phyloP scores from a whole-genome alignment of 92 coral and sea anemone genomes.

The Epizoanthus ramosus region DNA sequence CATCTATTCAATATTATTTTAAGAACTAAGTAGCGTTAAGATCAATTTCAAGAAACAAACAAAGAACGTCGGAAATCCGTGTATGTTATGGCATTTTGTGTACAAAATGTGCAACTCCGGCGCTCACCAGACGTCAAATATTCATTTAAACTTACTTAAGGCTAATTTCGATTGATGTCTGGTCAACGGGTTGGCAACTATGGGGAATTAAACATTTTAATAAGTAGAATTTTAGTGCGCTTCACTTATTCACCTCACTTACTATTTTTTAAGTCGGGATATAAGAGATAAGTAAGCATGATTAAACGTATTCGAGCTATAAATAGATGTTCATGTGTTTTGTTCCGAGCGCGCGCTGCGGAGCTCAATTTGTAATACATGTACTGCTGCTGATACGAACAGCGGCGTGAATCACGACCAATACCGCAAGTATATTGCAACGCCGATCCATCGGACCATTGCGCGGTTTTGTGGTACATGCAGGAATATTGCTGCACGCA shows the following conservation, averaged over 20 bases:
- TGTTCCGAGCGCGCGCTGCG: neutral
- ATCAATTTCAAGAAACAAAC: slow-evolving; percentile 13
- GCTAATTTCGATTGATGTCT: too few species aligned
- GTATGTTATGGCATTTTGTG: slow-evolving; percentile 18
- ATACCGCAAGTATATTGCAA: too few species aligned
- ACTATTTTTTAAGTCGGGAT: neutral
- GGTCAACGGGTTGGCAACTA: too few species aligned
- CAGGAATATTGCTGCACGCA: neutral
- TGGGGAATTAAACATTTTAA: too few species aligned
- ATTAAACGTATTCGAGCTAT: neutral
- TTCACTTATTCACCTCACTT: too few species aligned
- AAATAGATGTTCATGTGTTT: neutral
- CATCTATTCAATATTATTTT: neutral
- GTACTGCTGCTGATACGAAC: neutral
- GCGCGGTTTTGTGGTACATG: slow-evolving; percentile 7
- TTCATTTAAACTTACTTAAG: neutral
- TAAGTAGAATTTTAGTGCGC: too few species aligned
- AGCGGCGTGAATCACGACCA: neutral
- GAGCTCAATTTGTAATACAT: neutral
- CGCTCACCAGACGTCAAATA: slow-evolving; percentile 25
- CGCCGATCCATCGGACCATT: neutral
- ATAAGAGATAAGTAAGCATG: neutral
- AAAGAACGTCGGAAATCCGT: slow-evolving; percentile 7
- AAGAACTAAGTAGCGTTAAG: neutral
- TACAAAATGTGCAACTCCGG: slow-evolving; percentile 26